Base-by-base conservation (phyloP, 2,888 invertebrate species). In the Linhomoeus sp. region DNA sequence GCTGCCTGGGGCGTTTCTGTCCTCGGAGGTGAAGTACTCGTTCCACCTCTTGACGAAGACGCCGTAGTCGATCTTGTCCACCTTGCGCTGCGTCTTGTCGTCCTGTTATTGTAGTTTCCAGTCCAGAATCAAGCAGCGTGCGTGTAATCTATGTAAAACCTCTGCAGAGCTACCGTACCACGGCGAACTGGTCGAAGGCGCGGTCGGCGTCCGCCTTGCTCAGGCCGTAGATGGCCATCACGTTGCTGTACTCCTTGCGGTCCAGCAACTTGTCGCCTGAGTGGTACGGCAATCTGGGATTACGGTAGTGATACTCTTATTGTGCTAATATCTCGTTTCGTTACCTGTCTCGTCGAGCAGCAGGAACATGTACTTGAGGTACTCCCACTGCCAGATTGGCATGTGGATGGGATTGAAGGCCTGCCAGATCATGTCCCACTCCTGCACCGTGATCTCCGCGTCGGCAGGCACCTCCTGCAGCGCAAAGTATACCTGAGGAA, bases 361-460 rank as follows among this genome's bases (percentile, higher is more conserved):
- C 42, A 51, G 49, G 45, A 51, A 51, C 49, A 51, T 49, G 42
- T 45, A 51, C 41, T 51, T 51, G 17, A 51, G 39, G 26, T 51
- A 51, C 41, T 49, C 49, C 49, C 51, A 49, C 42, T 47, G 47
- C 51, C 51, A 51, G 36, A 47, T 40, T 12, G 38, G 42, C 50
- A 50, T 48, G 35, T 47, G 43, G 17, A 41, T 39, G 3, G 51
- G 49, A 23, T 49, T 37, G 45, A 47, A 51, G n/a, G 29, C 20
- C 24, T 42, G 33, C 51, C 51, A 51, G 20, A 51, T 26, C 15
- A 39, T 36, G 41, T 45, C 23, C 51, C 51, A 51, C 29, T 51
- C 51, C 15, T 44, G 35, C 17, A 47, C 19, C 14, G 47, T 25
- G 25, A 51, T 45, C 19, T 26, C 29, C n/a, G 29, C 26, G 14